Evolutionary conservation across 2,797 vertebrate genomes (phyloP).

Genomic region (Urocyon cinereoargenteus): DNA sequence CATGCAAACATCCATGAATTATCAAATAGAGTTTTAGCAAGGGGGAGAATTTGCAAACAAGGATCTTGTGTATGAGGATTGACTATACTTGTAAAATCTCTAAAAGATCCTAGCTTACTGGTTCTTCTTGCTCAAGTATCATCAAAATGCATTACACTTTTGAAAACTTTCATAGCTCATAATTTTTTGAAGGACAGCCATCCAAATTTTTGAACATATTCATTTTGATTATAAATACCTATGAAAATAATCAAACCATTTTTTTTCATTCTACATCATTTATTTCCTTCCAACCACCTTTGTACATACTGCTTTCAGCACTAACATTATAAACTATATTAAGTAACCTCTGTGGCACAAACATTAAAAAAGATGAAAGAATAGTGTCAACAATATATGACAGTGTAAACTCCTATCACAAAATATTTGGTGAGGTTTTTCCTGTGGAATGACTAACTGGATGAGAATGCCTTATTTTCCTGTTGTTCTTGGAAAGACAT

Average conservation of each 20-base stretch:
- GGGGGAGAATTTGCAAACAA: background rate
- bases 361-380: background rate
- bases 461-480: background rate
- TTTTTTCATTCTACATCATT: conserved; percentile 14
- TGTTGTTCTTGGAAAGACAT: background rate
- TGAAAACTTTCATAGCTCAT: background rate
- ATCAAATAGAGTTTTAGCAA: background rate
- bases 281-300: background rate
- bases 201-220: background rate
- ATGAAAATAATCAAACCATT: background rate
- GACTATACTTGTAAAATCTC: too few species aligned
- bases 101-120: too few species aligned
- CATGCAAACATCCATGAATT: background rate
- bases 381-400: background rate
- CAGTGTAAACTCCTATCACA: background rate
- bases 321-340: background rate
- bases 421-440: background rate
- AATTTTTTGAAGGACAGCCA: background rate
- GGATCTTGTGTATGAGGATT: background rate
- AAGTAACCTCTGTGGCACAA: background rate
- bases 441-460: background rate
- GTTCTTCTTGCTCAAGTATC: background rate
- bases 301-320: background rate
- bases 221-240: background rate
- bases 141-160: background rate